Evolutionary conservation across 2,797 vertebrate species (phyloP), one percentile per base, ranked within the genome.

Genomic region (Eutrigla gurnardus): DNA sequence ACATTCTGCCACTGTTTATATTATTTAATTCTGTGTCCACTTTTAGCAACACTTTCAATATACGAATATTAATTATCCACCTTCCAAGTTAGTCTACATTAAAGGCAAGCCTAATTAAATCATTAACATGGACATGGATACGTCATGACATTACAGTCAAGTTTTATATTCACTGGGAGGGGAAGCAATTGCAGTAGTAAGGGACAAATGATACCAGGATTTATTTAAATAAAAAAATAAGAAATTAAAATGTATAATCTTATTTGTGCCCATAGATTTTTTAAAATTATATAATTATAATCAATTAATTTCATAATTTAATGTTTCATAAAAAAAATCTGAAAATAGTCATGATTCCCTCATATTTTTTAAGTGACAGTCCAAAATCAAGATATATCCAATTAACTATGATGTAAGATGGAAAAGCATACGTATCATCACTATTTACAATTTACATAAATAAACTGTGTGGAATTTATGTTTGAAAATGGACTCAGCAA

Each of bases 11-110:
- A n/a, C 62, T 65, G 54, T 50, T 64, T 55, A 35, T 55, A 69
- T 77, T 42, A 67, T 67, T 77, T 74, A 42, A 65, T 74, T 86
- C 66, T 67, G 6, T 70, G 13, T 54, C 25, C 78, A 61, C 52
- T 63, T 70, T 63, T 33, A 62, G 67, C 18, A 65, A 45, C 67
- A 52, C 43, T 69, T 57, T 36, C 4, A 7, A 39, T 70, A 17
- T n/a, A 7, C 8, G 2, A 43, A 36, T 50, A 25, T 36, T 67
- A 37, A 46, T 60, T 40, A 4, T 71, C n/a, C 3, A 0, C 42
- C 40, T 53, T 47, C 15, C 40, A 32, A 10, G 6, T 49, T 43
- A 1, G 25, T 53, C 11, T 15, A 49, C 15, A 52, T 66, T 47
- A 64, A 57, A 40, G 49, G 8, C n/a, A 66, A 12, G 32, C 17